Conservation (phyloP, 2,113 vertebrate genomes). For the Acrocephalus arundinaceus region DNA sequence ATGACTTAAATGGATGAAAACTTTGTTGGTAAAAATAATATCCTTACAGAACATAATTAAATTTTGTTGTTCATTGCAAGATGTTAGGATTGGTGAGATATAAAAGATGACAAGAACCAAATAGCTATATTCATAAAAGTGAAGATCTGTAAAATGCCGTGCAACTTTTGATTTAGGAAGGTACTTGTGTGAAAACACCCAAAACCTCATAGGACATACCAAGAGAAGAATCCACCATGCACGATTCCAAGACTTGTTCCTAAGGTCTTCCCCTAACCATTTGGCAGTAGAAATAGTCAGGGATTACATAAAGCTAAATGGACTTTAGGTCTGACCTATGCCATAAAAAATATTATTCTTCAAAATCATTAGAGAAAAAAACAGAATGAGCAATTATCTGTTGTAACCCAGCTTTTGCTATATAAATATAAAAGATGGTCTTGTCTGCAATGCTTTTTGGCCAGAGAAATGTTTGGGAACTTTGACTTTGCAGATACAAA, state of each 20-base stretch:
- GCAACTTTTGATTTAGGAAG: not conserved
- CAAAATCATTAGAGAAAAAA: not conserved
- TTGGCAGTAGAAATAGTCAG: not conserved
- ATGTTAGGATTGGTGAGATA: not conserved
- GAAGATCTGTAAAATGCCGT: not conserved
- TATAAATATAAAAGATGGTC: not conserved
- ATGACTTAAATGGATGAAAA: not conserved
- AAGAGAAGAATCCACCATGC: not conserved
- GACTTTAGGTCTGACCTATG: not conserved
- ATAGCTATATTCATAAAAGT: not conserved
- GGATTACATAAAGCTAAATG: not conserved
- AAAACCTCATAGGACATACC: not conserved
- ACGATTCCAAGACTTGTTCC: not conserved
- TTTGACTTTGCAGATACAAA: not conserved
- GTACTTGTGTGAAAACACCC: not conserved
- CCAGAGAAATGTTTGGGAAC: not conserved
- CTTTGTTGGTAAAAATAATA: not conserved
- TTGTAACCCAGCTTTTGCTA: not conserved
- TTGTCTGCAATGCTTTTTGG: not conserved
- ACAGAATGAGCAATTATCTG: not conserved
- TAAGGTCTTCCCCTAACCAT: not conserved
- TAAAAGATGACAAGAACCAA: not conserved
- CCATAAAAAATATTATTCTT: not conserved
- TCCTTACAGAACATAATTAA: not conserved
- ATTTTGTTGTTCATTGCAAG: not conserved